Conservation (phyloP, 2,888 invertebrate species). For the Stenurella melanura region DNA sequence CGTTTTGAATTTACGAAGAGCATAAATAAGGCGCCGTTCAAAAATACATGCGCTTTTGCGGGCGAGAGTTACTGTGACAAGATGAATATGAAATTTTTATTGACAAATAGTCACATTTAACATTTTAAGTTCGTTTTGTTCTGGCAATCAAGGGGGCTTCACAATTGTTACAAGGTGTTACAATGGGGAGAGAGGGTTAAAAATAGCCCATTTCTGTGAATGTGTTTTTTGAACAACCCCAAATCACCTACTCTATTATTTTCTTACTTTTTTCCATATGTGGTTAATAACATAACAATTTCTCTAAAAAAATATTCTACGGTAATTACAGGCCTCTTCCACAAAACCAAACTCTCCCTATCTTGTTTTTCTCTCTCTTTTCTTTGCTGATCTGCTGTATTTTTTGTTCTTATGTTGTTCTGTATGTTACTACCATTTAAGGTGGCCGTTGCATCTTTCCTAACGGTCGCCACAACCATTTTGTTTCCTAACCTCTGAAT, state of each 20-base stretch:
- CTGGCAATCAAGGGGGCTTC: too few relatives aligned
- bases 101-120: too few relatives aligned
- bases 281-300: conserved; percentile 78
- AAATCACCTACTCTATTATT: background rate
- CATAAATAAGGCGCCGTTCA: too few relatives aligned
- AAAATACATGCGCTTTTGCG: too few relatives aligned
- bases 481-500: conserved; percentile 81
- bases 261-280: conserved; percentile 77
- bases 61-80: too few relatives aligned
- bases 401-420: conserved; percentile 54
- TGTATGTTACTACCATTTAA: conserved; percentile 56
- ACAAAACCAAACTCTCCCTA: conserved; percentile 82
- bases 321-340: conserved; percentile 87
- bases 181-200: too few relatives aligned
- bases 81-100: too few relatives aligned
- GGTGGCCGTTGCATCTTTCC: conserved; percentile 60
- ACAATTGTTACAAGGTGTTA: too few relatives aligned
- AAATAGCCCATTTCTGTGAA: too few relatives aligned
- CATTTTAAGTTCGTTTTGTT: too few relatives aligned
- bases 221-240: too few relatives aligned
- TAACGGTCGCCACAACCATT: conserved; percentile 74
- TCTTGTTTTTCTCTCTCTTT: conserved; percentile 77
- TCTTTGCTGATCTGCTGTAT: conserved; percentile 54
- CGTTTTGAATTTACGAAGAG: too few relatives aligned
- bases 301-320: conserved; percentile 88